Percentiles rank a stretch among this genome's conserved stretches.
phyloP scores from a whole-genome alignment of 2,113 vertebrate genomes.

The Oryzias woworae region DNA sequence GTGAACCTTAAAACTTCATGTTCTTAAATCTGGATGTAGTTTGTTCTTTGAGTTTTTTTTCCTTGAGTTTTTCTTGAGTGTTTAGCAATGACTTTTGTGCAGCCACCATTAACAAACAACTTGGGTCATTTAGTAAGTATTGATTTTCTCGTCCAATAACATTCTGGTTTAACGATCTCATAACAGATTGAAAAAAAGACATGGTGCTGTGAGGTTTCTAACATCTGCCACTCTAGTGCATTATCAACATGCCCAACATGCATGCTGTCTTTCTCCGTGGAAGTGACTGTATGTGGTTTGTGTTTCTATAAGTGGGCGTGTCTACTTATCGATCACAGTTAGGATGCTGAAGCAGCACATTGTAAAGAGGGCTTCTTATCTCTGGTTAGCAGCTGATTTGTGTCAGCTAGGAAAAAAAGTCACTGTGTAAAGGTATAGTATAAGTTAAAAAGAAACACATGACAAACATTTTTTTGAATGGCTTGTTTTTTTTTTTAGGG shows the following conservation, averaged over 20 bases:
- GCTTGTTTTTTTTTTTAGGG: too few relatives aligned
- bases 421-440: not conserved
- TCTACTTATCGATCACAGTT: conserved; percentile 39
- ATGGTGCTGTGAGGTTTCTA: conserved; percentile 4
- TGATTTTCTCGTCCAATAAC: conserved; percentile 5
- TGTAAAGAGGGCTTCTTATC: conserved; percentile 5
- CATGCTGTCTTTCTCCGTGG: too few relatives aligned
- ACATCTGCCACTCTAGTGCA: conserved; percentile 13
- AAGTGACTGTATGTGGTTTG: conserved; percentile 1
- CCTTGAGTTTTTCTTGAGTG: not conserved
- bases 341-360: not conserved
- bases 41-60: not conserved
- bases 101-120: conserved; percentile 1
- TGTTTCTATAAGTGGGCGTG: conserved; percentile 6
- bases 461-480: too few relatives aligned
- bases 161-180: conserved; percentile 19
- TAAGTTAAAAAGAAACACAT: not conserved
- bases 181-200: conserved; percentile 10
- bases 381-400: conserved; percentile 4
- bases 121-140: not conserved
- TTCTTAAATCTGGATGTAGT: too few relatives aligned
- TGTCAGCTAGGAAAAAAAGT: not conserved
- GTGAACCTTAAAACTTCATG: too few relatives aligned
- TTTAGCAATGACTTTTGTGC: not conserved
- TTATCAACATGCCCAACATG: conserved; percentile 5